These are phyloP conservation scores for Eolophus roseicapilla DNA, from an alignment of 2,113 vertebrate genomes.

Conservation along the genomic window DNA sequence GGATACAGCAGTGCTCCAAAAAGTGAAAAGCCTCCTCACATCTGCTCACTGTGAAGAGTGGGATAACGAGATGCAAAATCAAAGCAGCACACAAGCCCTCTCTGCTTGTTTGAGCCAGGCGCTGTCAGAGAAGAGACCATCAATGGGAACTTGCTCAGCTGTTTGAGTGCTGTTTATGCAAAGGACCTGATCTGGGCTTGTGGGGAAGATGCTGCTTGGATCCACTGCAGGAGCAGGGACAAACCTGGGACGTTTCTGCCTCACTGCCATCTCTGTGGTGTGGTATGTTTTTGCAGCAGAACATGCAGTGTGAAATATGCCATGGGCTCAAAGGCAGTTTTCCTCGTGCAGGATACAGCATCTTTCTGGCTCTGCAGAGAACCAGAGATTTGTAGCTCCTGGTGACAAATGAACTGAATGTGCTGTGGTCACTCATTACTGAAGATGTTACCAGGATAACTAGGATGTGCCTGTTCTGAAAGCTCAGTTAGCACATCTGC, in stretches of 20 bases:
- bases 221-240: not conserved
- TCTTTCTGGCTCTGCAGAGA: not conserved
- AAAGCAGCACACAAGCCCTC: not conserved
- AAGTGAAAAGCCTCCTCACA: constrained; percentile 30
- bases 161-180: not conserved
- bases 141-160: not conserved
- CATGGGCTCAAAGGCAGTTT: not conserved
- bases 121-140: not conserved
- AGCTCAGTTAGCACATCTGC: not conserved
- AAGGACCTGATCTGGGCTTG: not conserved
- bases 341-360: not conserved
- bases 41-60: constrained; percentile 40
- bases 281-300: not conserved
- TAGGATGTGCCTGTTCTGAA: not conserved
- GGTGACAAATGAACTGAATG: not conserved
- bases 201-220: not conserved
- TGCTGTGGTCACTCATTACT: not conserved
- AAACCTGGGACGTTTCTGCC: not conserved
- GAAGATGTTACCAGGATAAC: not conserved
- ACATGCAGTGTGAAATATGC: not conserved
- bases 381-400: not conserved
- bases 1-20: not conserved
- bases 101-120: not conserved
- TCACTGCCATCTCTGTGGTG: not conserved
- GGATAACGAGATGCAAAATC: constrained; percentile 51